phyloP scores from a whole-genome alignment of 1,140 invertebrate genomes.

The Andrena cerasifolii region DNA sequence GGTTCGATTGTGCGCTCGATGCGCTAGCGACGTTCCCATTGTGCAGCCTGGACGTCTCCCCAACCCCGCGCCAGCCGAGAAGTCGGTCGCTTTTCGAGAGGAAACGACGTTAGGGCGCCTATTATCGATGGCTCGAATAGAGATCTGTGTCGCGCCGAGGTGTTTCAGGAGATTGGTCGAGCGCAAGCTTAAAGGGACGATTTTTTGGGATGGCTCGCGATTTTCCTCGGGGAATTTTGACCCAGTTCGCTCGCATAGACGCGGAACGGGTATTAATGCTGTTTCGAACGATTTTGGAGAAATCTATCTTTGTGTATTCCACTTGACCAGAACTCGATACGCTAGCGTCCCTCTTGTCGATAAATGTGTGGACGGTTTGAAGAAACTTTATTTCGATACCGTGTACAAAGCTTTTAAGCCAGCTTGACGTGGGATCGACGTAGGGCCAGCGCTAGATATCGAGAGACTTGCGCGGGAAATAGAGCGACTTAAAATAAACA shows the following conservation, averaged over 20 bases:
- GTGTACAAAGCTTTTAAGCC: conserved; percentile 16
- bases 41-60: conserved; percentile 7
- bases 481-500: conserved; percentile 51
- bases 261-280: too few relatives aligned
- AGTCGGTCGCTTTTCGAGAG: background rate
- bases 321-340: too few relatives aligned
- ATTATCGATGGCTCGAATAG: conserved; percentile 14
- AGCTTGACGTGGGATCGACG: background rate
- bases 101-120: conserved; percentile 20
- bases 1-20: background rate
- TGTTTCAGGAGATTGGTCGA: background rate
- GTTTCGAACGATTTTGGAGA: too few relatives aligned
- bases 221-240: too few relatives aligned
- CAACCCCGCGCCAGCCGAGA: too few relatives aligned
- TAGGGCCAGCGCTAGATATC: conserved; percentile 19
- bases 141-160: conserved; percentile 9
- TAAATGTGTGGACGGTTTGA: background rate
- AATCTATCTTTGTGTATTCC: too few relatives aligned
- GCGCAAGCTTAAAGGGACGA: background rate
- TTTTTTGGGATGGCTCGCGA: background rate
- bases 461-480: conserved; percentile 35
- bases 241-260: too few relatives aligned
- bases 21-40: conserved; percentile 17
- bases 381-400: conserved; percentile 5
- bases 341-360: background rate